A percentile compares a stretch with the other conserved stretches of the same genome.
Conservation (phyloP, 2,888 invertebrate species). For the Acrobeloides nanus region DNA sequence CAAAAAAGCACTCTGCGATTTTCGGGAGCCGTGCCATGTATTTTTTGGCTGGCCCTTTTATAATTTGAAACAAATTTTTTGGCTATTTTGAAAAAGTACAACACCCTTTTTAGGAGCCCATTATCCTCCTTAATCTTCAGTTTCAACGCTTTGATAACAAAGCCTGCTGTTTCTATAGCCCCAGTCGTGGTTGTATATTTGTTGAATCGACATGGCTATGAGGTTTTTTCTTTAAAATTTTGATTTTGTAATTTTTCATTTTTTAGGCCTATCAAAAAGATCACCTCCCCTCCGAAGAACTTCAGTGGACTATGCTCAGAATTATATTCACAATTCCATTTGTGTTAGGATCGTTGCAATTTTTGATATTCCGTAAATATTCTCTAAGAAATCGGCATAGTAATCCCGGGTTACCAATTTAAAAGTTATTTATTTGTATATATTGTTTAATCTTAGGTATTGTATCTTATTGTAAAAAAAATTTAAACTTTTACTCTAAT, state of each 20-base stretch:
- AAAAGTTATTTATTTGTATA: not conserved
- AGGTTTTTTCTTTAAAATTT: conserved; percentile 16
- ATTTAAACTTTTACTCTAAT: too few relatives aligned
- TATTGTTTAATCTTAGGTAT: too few relatives aligned
- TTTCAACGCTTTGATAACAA: conserved; percentile 49
- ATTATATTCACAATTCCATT: conserved; percentile 42
- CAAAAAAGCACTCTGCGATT: too few relatives aligned
- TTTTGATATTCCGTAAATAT: conserved; percentile 32
- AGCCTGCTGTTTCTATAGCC: conserved; percentile 51
- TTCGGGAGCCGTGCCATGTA: too few relatives aligned
- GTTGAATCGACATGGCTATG: conserved; percentile 39
- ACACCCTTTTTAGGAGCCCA: conserved; percentile 22
- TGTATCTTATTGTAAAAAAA: too few relatives aligned
- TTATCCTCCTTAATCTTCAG: conserved; percentile 49
- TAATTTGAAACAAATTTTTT: not conserved
- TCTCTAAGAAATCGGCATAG: conserved; percentile 31
- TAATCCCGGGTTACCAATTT: conserved; percentile 14
- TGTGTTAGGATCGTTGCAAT: conserved; percentile 37
- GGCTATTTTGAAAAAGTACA: not conserved
- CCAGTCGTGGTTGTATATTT: conserved; percentile 43
- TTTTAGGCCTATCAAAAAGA: conserved; percentile 19
- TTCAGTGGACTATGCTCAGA: conserved; percentile 26
- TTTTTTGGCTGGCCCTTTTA: too few relatives aligned
- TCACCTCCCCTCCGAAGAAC: conserved; percentile 17
- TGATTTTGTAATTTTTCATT: conserved; percentile 1